Percentiles rank a stretch among this genome's conserved stretches.
phyloP scores from a whole-genome alignment of 2,113 vertebrate species.

The Todiramphus chloris region DNA sequence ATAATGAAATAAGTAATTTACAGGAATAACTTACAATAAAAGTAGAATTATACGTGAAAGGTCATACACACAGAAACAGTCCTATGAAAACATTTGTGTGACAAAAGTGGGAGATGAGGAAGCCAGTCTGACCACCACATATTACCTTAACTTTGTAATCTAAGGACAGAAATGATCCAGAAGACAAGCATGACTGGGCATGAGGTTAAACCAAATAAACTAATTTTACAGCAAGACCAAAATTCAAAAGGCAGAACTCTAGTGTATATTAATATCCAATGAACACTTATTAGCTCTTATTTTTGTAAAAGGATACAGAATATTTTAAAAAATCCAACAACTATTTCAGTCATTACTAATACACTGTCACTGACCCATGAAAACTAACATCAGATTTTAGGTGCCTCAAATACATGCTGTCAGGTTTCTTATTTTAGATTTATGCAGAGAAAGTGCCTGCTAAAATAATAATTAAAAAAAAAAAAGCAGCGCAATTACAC shows the following conservation, averaged over 20 bases:
- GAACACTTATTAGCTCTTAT: not conserved
- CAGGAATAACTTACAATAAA: not conserved
- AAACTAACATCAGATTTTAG: not conserved
- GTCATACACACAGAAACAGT: not conserved
- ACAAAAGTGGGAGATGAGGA: not conserved
- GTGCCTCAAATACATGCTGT: not conserved
- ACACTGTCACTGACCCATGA: not conserved
- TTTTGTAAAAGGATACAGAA: not conserved
- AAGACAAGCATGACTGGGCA: not conserved
- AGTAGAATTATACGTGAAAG: not conserved
- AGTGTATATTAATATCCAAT: not conserved
- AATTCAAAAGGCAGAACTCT: not conserved
- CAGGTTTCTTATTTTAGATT: not conserved
- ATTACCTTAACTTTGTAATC: not conserved
- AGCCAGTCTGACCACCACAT: not conserved
- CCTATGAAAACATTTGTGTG: not conserved
- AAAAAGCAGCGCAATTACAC: not conserved
- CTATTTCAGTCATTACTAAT: not conserved
- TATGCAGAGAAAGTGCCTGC: not conserved
- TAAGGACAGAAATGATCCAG: not conserved
- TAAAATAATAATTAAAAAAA: conserved; percentile 17
- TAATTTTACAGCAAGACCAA: not conserved
- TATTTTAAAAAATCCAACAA: not conserved
- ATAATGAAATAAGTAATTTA: not conserved
- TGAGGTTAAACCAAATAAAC: not conserved